Evolutionary conservation across 1,140 invertebrate species (phyloP).

Genomic region (Drosophila nigrodunni): DNA sequence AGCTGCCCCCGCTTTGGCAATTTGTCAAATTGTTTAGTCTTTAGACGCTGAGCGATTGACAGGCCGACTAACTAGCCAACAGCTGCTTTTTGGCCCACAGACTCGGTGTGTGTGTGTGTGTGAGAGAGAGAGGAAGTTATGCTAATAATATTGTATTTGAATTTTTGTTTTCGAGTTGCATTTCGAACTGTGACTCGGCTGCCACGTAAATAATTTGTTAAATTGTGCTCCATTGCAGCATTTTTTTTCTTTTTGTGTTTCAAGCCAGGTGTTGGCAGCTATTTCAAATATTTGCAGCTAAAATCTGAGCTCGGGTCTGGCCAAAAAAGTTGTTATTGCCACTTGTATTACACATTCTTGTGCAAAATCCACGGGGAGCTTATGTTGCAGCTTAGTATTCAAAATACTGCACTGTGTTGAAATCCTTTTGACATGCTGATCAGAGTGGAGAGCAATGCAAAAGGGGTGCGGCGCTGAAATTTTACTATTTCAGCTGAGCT

Average conservation of each 20-base stretch:
- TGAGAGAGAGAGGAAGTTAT: neutral
- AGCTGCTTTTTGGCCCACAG: constrained; percentile 62
- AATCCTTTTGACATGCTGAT: neutral
- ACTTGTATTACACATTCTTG: constrained; percentile 26
- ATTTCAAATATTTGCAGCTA: constrained; percentile 54
- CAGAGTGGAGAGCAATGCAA: too few relatives aligned
- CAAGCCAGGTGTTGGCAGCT: constrained; percentile 67
- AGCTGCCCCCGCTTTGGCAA: constrained; percentile 42
- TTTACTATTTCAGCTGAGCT: too few relatives aligned
- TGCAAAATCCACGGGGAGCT: constrained; percentile 9
- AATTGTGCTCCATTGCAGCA: constrained; percentile 52
- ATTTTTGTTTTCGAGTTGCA: constrained; percentile 36
- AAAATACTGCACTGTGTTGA: neutral
- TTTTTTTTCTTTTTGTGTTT: neutral
- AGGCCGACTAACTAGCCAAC: constrained; percentile 74
- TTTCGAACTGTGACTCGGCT: constrained; percentile 46
- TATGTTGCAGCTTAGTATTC: neutral
- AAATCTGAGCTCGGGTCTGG: constrained; percentile 14
- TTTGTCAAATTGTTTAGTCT: constrained; percentile 84
- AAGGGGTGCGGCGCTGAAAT: too few relatives aligned
- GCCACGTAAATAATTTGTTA: constrained; percentile 71
- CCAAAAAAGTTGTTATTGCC: constrained; percentile 9
- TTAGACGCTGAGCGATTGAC: constrained; percentile 77
- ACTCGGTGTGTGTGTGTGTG: neutral
- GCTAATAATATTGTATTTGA: constrained; percentile 63